phyloP scores from a whole-genome alignment of 64 coral and sea anemone genomes.

The Dendrophyllia cribrosa region DNA sequence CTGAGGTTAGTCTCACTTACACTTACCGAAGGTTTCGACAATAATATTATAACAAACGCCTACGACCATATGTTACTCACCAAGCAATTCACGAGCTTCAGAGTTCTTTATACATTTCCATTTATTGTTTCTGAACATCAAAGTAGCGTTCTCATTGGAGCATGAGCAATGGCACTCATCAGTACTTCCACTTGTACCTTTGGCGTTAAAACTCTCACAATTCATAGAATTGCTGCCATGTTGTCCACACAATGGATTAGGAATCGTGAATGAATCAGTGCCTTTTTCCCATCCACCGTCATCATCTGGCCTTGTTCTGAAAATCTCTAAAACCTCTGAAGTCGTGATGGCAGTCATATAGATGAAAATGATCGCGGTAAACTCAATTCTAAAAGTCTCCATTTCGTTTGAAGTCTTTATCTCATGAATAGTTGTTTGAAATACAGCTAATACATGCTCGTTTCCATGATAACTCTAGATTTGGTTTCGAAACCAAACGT shows the following conservation, averaged over 20 bases:
- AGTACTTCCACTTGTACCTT: background rate
- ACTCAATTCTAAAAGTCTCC: background rate
- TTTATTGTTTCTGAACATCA: background rate
- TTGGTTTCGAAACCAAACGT: background rate
- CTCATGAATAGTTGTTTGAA: background rate
- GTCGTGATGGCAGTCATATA: background rate
- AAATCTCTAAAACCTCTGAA: background rate
- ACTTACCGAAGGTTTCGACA: no score
- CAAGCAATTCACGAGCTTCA: background rate
- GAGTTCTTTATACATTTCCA: background rate
- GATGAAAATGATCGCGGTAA: background rate
- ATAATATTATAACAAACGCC: no score
- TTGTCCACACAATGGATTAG: background rate
- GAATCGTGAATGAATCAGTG: conserved; percentile 1
- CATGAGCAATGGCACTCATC: background rate
- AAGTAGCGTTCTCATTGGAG: background rate
- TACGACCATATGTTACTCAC: background rate
- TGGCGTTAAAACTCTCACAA: background rate
- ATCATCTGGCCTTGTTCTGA: background rate
- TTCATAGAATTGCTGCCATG: background rate
- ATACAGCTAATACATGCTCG: background rate
- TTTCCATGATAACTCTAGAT: background rate
- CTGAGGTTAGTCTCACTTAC: no score
- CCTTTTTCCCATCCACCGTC: background rate
- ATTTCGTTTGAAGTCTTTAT: background rate